These are phyloP conservation scores for Drosophila kanapiae DNA, from an alignment of 1,140 invertebrate genomes.

Conservation along the genomic window DNA sequence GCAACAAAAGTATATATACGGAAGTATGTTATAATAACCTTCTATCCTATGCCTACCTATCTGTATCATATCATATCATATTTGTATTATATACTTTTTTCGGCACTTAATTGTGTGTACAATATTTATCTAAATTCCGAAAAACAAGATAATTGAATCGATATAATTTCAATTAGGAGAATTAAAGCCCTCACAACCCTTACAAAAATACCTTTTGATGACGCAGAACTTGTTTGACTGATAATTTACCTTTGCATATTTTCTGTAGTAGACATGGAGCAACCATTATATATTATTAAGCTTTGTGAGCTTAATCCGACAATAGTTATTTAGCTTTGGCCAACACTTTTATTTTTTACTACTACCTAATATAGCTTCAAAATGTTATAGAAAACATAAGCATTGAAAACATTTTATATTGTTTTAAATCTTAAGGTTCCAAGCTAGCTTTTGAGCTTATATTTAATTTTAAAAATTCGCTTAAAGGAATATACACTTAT, in stretches of 20 bases:
- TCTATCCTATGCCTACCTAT: background rate
- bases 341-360: background rate
- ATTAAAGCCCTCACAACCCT: background rate
- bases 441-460: too few species aligned
- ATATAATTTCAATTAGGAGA: conserved; percentile 3
- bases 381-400: too few species aligned
- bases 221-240: background rate
- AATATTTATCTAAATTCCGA: background rate
- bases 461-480: too few species aligned
- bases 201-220: conserved; percentile 1
- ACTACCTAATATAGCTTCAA: too few species aligned
- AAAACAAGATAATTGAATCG: background rate
- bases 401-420: too few species aligned
- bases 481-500: too few species aligned
- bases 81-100: too few species aligned
- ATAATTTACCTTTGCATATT: background rate
- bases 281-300: background rate
- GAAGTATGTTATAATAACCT: background rate
- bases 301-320: too few species aligned
- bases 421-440: too few species aligned
- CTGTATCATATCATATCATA: too few species aligned
- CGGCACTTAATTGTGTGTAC: background rate
- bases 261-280: too few species aligned
- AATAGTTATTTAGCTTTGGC: background rate
- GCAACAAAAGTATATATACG: background rate